Percentiles rank a stretch among this genome's conserved stretches.
These are phyloP conservation scores for Astyanax mexicanus DNA, from an alignment of 2,797 vertebrate genomes.

Conservation along the genomic window DNA sequence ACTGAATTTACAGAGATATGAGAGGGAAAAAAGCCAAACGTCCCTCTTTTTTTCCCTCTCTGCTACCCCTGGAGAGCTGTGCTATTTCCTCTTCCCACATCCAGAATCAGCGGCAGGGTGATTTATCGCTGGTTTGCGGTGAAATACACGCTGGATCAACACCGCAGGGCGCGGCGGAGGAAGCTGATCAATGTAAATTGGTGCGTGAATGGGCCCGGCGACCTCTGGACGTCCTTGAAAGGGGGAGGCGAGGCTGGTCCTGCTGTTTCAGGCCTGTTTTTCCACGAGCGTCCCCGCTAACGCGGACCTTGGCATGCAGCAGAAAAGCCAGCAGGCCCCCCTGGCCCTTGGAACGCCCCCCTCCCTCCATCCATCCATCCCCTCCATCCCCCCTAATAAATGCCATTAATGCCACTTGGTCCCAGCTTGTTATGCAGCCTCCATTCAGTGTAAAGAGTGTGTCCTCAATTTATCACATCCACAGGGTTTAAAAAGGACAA, in stretches of 20 bases:
- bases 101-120: constrained; percentile 61
- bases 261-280: constrained; percentile 37
- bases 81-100: constrained; percentile 47
- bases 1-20: not conserved
- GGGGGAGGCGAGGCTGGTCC: constrained; percentile 43
- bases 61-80: constrained; percentile 41
- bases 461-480: constrained; percentile 16
- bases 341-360: not conserved
- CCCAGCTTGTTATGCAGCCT: not conserved
- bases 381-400: not conserved
- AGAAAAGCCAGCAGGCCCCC: not conserved
- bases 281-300: constrained; percentile 19
- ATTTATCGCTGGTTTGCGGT: constrained; percentile 68
- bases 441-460: not conserved
- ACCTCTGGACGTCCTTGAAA: constrained; percentile 72
- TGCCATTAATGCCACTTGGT: not conserved
- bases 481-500: constrained; percentile 3
- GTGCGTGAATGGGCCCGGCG: constrained; percentile 64
- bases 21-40: not conserved
- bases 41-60: constrained; percentile 34
- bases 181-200: constrained; percentile 76
- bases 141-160: constrained; percentile 65
- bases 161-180: constrained; percentile 52
- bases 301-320: constrained; percentile 31
- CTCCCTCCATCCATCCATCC: not conserved